Evolutionary conservation across 2,888 invertebrate species (phyloP).

Genomic region (Vesta saturnalis): DNA sequence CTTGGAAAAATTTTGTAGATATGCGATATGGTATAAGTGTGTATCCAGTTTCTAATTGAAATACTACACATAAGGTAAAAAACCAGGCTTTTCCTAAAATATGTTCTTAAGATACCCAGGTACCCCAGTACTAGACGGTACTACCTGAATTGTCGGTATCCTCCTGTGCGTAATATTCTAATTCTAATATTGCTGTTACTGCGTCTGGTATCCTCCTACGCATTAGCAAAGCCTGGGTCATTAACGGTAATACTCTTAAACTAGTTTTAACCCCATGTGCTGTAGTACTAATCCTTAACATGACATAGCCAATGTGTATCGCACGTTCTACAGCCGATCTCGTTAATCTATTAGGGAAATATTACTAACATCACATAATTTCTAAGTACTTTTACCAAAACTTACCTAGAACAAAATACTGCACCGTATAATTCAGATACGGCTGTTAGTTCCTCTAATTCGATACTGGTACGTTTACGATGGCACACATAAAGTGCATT

Average conservation of each 20-base stretch:
- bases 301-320: slow-evolving; percentile 59
- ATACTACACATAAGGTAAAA: slow-evolving; percentile 66
- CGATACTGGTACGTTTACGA: slow-evolving; percentile 56
- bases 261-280: slow-evolving; percentile 54
- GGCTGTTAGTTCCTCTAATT: slow-evolving; percentile 62
- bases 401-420: slow-evolving; percentile 62
- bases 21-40: slow-evolving; percentile 63
- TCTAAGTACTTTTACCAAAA: no score
- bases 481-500: slow-evolving; percentile 60
- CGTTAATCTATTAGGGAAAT: no score
- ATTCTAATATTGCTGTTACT: slow-evolving; percentile 60
- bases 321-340: slow-evolving; percentile 57
- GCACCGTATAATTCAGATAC: slow-evolving; percentile 61
- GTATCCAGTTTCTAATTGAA: slow-evolving; percentile 70
- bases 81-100: slow-evolving; percentile 68
- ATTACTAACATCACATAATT: no score
- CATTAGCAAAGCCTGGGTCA: slow-evolving; percentile 58
- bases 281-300: slow-evolving; percentile 56
- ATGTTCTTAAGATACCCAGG: no score
- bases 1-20: slow-evolving; percentile 67
- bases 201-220: slow-evolving; percentile 59
- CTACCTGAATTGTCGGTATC: slow-evolving; percentile 53
- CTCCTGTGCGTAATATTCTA: slow-evolving; percentile 52
- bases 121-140: no score
- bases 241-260: slow-evolving; percentile 56